Conservation (phyloP, 2,888 invertebrate genomes). For the Nemotelus pantherinus region DNA sequence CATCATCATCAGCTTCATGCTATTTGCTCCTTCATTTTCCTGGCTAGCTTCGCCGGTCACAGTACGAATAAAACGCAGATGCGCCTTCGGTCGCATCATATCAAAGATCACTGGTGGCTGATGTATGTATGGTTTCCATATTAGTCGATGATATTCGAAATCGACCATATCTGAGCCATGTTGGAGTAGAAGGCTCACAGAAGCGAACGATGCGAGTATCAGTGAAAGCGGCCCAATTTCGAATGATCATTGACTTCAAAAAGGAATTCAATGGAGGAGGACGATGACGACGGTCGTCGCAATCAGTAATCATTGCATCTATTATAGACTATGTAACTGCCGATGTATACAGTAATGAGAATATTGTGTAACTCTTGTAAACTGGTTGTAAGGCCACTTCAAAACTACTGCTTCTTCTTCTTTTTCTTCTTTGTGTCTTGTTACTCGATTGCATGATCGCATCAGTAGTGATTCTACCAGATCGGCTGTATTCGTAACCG, state of each 20-base stretch:
- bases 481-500: conserved; percentile 14
- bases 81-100: background rate
- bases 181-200: background rate
- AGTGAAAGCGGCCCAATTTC: conserved; percentile 44
- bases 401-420: conserved; percentile 8
- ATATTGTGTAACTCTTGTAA: conserved; percentile 41
- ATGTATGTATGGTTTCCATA: background rate
- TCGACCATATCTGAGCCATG: background rate
- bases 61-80: conserved; percentile 6
- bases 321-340: conserved; percentile 7
- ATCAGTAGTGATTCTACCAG: conserved; percentile 10
- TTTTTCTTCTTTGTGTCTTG: background rate
- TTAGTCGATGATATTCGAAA: background rate
- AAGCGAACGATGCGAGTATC: background rate
- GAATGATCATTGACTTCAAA: conserved; percentile 24
- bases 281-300: conserved; percentile 17
- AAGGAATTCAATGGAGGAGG: conserved; percentile 28
- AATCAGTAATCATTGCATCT: background rate
- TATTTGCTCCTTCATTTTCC: background rate
- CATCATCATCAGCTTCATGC: conserved; percentile 1
- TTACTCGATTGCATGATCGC: conserved; percentile 6
- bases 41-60: background rate
- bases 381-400: conserved; percentile 30
- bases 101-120: too few relatives aligned
- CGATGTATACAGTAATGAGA: conserved; percentile 30